phyloP scores from a whole-genome alignment of 2,113 vertebrate genomes.

The Pardalotus punctatus region DNA sequence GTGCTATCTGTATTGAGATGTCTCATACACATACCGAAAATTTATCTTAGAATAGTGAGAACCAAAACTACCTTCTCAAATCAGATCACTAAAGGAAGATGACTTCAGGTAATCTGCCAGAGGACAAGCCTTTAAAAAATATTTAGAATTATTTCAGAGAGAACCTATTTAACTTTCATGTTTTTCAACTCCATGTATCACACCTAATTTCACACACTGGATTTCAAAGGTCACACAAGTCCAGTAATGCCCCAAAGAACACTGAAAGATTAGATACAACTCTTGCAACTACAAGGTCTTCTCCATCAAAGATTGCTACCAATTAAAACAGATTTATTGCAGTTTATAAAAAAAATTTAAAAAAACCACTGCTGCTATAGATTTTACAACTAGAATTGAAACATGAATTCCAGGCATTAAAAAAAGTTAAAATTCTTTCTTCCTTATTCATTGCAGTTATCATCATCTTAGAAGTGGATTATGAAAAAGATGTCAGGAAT shows the following conservation, averaged over 20 bases:
- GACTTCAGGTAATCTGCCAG: not conserved
- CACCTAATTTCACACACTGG: not conserved
- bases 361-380: not conserved
- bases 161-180: not conserved
- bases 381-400: not conserved
- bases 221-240: not conserved
- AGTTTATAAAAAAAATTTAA: not conserved
- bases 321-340: not conserved
- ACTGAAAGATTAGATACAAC: not conserved
- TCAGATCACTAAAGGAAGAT: not conserved
- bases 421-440: not conserved
- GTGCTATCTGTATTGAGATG: not conserved
- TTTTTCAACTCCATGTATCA: not conserved
- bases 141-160: not conserved
- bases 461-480: conserved; percentile 29
- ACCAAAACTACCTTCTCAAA: not conserved
- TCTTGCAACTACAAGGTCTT: not conserved
- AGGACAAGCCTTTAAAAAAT: not conserved
- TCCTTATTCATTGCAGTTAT: not conserved
- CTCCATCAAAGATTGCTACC: not conserved
- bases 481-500: conserved; percentile 60
- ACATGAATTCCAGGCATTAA: not conserved
- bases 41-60: not conserved
- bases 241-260: not conserved
- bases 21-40: not conserved